These are phyloP conservation scores for Panthera tigris DNA, from an alignment of 2,113 vertebrate species.

Conservation along the genomic window DNA sequence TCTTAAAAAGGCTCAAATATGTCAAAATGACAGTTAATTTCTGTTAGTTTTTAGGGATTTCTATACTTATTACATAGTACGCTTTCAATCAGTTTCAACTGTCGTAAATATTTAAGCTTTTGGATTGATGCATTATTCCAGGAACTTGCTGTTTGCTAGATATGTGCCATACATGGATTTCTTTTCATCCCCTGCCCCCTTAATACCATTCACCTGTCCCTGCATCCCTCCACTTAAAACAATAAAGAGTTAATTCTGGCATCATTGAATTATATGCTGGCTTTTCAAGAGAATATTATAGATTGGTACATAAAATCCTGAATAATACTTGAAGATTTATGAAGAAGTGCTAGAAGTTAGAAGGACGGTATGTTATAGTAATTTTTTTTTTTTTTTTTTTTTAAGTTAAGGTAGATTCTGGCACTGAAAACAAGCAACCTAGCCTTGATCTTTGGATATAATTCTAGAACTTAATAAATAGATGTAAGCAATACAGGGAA, in stretches of 20 bases:
- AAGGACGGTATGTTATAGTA: background rate
- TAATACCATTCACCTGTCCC: background rate
- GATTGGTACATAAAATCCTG: background rate
- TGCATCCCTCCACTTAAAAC: background rate
- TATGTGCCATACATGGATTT: background rate
- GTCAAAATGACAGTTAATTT: conserved; percentile 16
- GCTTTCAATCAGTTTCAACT: background rate
- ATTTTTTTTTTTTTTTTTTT: background rate
- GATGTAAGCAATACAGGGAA: background rate
- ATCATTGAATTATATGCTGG: background rate
- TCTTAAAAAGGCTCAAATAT: conserved; percentile 46
- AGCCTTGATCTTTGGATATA: background rate
- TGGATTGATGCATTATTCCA: conserved; percentile 14
- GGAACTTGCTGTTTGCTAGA: background rate
- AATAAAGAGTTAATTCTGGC: conserved; percentile 23
- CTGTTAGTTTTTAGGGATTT: background rate
- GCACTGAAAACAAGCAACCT: background rate
- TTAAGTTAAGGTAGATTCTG: background rate
- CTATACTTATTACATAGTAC: background rate
- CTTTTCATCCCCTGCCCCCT: background rate
- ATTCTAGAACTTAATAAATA: background rate
- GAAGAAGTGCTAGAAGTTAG: background rate
- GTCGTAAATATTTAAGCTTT: conserved; percentile 18
- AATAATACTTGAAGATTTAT: conserved; percentile 10
- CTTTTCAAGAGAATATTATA: background rate